Percentiles rank a stretch among this genome's conserved stretches.
Evolutionary conservation across 2,797 vertebrate species (phyloP).

Genomic region (Acanthis flammea): DNA sequence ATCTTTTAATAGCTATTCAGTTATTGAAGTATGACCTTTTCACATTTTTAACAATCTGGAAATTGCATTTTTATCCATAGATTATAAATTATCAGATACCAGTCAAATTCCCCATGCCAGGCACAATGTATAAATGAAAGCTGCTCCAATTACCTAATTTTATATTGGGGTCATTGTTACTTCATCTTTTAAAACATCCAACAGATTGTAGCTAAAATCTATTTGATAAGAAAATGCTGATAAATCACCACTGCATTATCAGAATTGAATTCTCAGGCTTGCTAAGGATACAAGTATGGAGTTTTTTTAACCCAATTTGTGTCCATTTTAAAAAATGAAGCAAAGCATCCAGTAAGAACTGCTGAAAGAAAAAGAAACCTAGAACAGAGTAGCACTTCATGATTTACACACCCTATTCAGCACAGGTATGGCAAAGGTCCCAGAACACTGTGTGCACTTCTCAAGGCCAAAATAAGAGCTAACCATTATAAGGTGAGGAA

Average conservation of each 20-base stretch:
- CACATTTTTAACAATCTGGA: conserved; percentile 62
- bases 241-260: background rate
- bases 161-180: background rate
- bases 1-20: conserved; percentile 24
- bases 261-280: background rate
- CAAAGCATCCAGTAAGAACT: background rate
- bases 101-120: conserved; percentile 28
- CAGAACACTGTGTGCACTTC: background rate
- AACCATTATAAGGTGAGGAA: background rate
- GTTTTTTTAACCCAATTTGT: background rate
- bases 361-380: background rate
- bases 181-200: background rate
- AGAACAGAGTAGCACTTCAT: background rate
- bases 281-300: background rate
- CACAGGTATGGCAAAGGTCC: background rate
- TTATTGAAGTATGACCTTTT: conserved; percentile 52
- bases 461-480: background rate
- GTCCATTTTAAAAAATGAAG: background rate
- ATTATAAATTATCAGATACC: conserved; percentile 37
- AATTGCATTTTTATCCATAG: conserved; percentile 68
- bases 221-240: background rate
- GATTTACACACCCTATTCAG: background rate
- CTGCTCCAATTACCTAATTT: conserved; percentile 41
- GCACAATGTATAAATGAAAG: conserved; percentile 42
- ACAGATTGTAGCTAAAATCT: background rate